Conservation (phyloP, 2,113 vertebrate genomes). For the Hiodon tergisus region DNA sequence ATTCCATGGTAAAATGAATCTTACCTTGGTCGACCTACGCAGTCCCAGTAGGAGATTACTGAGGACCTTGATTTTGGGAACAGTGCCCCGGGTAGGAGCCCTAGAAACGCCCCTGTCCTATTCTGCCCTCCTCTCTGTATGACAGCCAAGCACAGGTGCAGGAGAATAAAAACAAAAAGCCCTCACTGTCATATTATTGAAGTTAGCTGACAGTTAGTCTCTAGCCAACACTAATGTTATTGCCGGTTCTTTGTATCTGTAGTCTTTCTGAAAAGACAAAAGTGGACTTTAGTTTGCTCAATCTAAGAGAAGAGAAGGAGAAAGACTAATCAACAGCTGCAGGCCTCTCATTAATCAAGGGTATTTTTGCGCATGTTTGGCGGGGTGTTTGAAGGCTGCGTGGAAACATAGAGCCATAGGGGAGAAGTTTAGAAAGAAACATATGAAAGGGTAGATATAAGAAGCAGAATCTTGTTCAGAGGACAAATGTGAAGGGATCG, state of each 20-base stretch:
- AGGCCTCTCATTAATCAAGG: background rate
- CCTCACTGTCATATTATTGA: constrained; percentile 37
- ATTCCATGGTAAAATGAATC: constrained; percentile 31
- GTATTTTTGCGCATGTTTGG: background rate
- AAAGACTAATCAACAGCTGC: background rate
- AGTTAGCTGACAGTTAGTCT: constrained; percentile 23
- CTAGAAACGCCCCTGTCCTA: constrained; percentile 6
- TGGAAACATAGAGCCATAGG: background rate
- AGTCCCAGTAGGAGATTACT: constrained; percentile 26
- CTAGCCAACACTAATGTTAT: background rate
- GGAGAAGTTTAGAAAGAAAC: background rate
- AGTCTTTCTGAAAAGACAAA: background rate
- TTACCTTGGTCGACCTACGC: constrained; percentile 53
- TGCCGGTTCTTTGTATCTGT: background rate
- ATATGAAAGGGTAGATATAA: no score
- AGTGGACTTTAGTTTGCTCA: no score
- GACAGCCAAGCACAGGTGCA: constrained; percentile 25
- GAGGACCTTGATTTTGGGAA: constrained; percentile 46
- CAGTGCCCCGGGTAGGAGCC: constrained; percentile 35
- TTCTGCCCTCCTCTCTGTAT: background rate
- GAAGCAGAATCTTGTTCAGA: no score
- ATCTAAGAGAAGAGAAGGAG: background rate
- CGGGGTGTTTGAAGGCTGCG: background rate
- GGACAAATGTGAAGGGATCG: no score
- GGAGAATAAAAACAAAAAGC: constrained; percentile 38